Conservation (phyloP, 1,140 invertebrate genomes). For the Drosophila pandora region DNA sequence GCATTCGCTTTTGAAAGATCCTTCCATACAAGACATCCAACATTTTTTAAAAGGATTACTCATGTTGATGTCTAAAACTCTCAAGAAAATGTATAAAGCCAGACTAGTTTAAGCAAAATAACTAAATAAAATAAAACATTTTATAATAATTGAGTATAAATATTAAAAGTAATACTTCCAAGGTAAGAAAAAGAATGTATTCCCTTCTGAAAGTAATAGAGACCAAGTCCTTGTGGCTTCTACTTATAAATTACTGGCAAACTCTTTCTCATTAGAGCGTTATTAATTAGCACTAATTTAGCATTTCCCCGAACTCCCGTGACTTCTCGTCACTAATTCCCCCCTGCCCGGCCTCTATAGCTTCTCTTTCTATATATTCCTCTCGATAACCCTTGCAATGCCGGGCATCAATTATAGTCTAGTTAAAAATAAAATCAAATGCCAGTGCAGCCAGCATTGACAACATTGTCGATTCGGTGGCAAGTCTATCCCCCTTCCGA, state of each 20-base stretch:
- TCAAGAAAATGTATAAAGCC: neutral
- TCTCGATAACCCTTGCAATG: constrained; percentile 47
- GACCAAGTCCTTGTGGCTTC: too few species aligned
- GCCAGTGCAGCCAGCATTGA: constrained; percentile 72
- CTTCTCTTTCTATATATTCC: constrained; percentile 6
- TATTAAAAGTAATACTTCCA: neutral
- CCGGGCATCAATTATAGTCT: constrained; percentile 60
- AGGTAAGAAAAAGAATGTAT: too few species aligned
- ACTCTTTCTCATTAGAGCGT: constrained; percentile 2
- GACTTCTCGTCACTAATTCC: constrained; percentile 15
- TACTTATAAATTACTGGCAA: neutral
- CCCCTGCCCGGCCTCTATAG: too few species aligned
- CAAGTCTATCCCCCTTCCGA: constrained; percentile 26
- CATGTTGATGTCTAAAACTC: too few species aligned
- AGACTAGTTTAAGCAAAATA: neutral
- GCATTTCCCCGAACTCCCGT: constrained; percentile 29
- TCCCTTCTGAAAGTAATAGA: too few species aligned
- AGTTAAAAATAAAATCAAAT: constrained; percentile 82
- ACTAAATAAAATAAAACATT: neutral
- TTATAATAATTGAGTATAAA: neutral
- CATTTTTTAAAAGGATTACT: too few species aligned
- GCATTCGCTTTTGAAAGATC: neutral
- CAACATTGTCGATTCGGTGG: constrained; percentile 77
- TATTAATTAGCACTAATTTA: constrained; percentile 17
- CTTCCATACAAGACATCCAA: too few species aligned